Percentiles rank a stretch among this genome's conserved stretches.
Evolutionary conservation across 2,113 vertebrate genomes (phyloP).

Genomic region (Chaetura pelagica): DNA sequence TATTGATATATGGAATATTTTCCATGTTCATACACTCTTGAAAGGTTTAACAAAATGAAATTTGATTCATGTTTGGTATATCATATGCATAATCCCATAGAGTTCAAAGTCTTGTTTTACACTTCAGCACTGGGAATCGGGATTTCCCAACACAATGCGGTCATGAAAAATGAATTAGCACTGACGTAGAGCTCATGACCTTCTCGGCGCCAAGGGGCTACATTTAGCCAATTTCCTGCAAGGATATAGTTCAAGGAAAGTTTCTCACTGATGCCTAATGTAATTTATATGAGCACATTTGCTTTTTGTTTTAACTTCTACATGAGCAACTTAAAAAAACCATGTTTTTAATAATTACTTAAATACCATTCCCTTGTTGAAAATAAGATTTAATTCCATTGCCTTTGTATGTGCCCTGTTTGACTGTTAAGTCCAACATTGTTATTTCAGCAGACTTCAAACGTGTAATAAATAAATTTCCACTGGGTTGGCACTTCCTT

Average conservation of each 20-base stretch:
- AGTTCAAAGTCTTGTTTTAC: constrained; percentile 49
- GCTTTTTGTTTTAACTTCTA: constrained; percentile 18
- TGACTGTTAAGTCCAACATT: constrained; percentile 35
- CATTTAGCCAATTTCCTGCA: constrained; percentile 70
- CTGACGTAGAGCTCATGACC: constrained; percentile 62
- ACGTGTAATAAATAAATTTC: constrained; percentile 77
- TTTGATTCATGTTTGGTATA: neutral
- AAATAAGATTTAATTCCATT: neutral
- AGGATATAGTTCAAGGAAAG: constrained; percentile 60
- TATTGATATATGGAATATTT: neutral
- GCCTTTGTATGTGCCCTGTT: constrained; percentile 18
- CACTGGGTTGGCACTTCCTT: constrained; percentile 79
- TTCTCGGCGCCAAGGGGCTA: constrained; percentile 45
- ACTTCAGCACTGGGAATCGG: constrained; percentile 13
- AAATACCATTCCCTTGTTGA: neutral
- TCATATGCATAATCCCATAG: neutral
- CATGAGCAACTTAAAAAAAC: neutral
- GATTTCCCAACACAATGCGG: constrained; percentile 35
- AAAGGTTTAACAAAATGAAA: neutral
- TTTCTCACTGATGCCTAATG: constrained; percentile 45
- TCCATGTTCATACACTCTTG: neutral
- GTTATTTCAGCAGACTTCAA: constrained; percentile 79
- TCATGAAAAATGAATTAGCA: constrained; percentile 31
- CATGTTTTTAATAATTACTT: neutral
- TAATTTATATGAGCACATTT: constrained; percentile 20